Base-by-base conservation (phyloP, 2,888 invertebrate species). In the Megastigmus dorsalis region DNA sequence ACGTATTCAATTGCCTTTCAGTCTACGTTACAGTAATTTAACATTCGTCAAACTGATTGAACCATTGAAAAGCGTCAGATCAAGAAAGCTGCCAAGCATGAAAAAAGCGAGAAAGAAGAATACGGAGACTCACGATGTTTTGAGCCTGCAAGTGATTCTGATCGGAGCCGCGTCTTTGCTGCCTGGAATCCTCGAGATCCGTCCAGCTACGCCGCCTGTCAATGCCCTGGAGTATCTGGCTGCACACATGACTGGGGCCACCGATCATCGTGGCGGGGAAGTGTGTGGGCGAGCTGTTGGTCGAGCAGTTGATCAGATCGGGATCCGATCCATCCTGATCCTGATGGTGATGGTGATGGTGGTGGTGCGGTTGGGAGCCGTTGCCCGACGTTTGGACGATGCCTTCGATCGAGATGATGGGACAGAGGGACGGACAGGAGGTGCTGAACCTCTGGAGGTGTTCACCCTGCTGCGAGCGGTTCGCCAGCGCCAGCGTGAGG, bases 131-230 rank as follows among this genome's bases (percentile, higher is more conserved):
- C 77, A 87, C 88, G 84, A 87, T 86, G 60, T 85, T 87, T 75
- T 87, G 86, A 26, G 87, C 85, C 77, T 86, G 86, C 15, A 88
- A 80, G 65, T 87, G 86, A 82, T 86, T 85, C 52, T 86, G 86
- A 48, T 85, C 83, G 41, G 84, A 84, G 66, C 80, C 84, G 62
- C 84, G 84, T 48, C 84, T 82, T 52, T 82, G 84, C 62, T 84
- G 83, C 59, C 86, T 82, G 2, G 82, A 89, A 83, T 93, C 93
- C 85, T 95, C 95, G 72, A 95, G 90, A n/a, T 95, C 95, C 4
- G 95, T 95, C 96, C 96, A 96, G 79, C 95, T 95, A 85, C 95
- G 92, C 80, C 96, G 90, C 75, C 91, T 90, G 75, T 92, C 91
- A 82, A 91, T 90, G 4, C 88, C 86, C 79, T 91, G 88, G 74